Evolutionary conservation across 1,140 invertebrate species (phyloP).

Genomic region (Drosophila seguyi): DNA sequence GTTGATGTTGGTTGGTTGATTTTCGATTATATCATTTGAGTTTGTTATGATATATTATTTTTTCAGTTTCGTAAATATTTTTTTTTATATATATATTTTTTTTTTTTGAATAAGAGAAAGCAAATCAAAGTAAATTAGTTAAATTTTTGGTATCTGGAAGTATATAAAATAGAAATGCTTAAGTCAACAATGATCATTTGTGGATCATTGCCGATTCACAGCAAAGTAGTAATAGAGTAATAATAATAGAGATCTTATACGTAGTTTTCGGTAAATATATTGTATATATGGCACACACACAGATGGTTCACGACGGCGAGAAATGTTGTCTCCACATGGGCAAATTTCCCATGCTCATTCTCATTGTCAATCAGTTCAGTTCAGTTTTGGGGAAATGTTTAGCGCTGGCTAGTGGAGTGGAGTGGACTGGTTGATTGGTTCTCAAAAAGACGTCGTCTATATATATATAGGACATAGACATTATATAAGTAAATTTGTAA

Average conservation of each 20-base stretch:
- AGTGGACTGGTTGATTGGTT: slow-evolving; percentile 63
- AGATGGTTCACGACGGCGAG: slow-evolving; percentile 67
- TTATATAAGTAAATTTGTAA: slow-evolving; percentile 60
- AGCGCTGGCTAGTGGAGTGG: slow-evolving; percentile 74
- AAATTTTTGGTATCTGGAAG: slow-evolving; percentile 84
- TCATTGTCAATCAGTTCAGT: slow-evolving; percentile 49
- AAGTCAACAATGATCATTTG: slow-evolving; percentile 79
- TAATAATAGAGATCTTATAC: slow-evolving; percentile 39
- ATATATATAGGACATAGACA: slow-evolving; percentile 72
- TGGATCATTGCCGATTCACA: slow-evolving; percentile 78
- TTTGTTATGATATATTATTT: slow-evolving; percentile 57
- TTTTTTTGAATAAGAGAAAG: slow-evolving; percentile 84
- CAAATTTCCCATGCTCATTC: slow-evolving; percentile 51
- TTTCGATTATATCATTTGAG: slow-evolving; percentile 70
- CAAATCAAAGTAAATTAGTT: slow-evolving; percentile 85
- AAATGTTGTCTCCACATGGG: slow-evolving; percentile 77
- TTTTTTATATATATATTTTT: slow-evolving; percentile 59
- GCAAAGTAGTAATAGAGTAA: slow-evolving; percentile 57
- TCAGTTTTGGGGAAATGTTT: slow-evolving; percentile 68
- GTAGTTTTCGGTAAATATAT: slow-evolving; percentile 23
- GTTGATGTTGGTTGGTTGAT: slow-evolving; percentile 69
- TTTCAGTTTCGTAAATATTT: slow-evolving; percentile 49
- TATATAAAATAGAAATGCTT: slow-evolving; percentile 84
- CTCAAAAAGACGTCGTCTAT: slow-evolving; percentile 62
- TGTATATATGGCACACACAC: slow-evolving; percentile 56